Conservation (phyloP, 2,113 vertebrate genomes). For the Gasterosteus aculeatus region DNA sequence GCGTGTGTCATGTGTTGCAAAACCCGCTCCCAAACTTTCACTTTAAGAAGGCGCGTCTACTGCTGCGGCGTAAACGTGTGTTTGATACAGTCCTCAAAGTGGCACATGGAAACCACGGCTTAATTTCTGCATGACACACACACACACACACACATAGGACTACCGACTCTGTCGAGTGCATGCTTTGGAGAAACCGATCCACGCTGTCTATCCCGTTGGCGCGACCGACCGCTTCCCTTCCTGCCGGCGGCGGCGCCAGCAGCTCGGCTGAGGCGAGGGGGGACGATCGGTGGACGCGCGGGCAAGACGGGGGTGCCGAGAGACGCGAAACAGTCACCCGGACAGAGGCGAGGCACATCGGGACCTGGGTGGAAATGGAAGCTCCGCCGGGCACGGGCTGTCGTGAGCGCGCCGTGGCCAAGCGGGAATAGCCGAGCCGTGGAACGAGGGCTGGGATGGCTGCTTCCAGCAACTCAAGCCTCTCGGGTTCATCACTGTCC, state of each 20-base stretch:
- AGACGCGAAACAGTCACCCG: conserved; percentile 30
- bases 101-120: conserved; percentile 78
- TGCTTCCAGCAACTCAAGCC: conserved; percentile 96
- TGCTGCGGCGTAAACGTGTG: conserved; percentile 62
- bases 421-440: conserved; percentile 72
- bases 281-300: conserved; percentile 32
- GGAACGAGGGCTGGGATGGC: conserved; percentile 84
- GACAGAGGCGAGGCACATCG: conserved; percentile 39
- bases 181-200: conserved; percentile 10
- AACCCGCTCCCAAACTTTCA: conserved; percentile 69
- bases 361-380: conserved; percentile 73
- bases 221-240: conserved; percentile 17
- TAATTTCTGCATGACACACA: conserved; percentile 50
- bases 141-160: conserved; percentile 25
- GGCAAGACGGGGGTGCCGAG: conserved; percentile 20
- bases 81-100: conserved; percentile 74
- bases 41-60: conserved; percentile 85
- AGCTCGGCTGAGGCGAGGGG: conserved; percentile 22
- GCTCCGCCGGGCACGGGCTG: conserved; percentile 61
- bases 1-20: conserved; percentile 19
- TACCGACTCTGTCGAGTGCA: neutral
- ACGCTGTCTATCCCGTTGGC: neutral
- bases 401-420: conserved; percentile 72
- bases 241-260: neutral
- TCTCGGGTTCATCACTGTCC: conserved; percentile 95